phyloP scores from a whole-genome alignment of 2,113 vertebrate species.

The Chauna torquata region DNA sequence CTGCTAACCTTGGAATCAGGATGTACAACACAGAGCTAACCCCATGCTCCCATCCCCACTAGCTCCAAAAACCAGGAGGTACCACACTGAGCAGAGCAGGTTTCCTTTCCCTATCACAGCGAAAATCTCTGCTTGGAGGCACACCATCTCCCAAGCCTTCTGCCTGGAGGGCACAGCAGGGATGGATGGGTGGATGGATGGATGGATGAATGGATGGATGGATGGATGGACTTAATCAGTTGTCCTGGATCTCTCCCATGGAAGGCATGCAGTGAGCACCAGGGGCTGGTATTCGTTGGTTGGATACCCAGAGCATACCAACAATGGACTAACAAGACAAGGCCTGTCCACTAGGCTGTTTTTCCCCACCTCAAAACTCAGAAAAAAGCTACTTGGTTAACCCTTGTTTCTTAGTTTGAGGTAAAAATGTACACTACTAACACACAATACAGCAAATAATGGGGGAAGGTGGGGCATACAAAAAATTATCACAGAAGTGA shows the following conservation, averaged over 20 bases:
- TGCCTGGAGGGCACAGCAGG: background rate
- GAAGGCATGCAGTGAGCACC: background rate
- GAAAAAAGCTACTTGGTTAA: background rate
- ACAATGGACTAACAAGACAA: background rate
- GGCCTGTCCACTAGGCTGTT: background rate
- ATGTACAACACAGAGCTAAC: background rate
- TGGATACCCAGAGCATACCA: background rate
- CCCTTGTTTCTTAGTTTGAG: background rate
- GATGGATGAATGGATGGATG: background rate
- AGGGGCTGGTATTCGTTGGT: fast-evolving
- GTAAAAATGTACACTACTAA: background rate
- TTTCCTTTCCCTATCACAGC: background rate
- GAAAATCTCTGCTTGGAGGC: background rate
- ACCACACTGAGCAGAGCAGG: background rate
- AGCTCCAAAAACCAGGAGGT: background rate
- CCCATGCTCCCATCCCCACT: background rate
- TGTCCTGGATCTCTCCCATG: background rate
- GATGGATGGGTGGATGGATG: background rate
- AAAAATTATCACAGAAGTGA: background rate
- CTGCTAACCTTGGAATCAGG: background rate
- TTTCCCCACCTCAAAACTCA: background rate
- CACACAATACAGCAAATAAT: background rate
- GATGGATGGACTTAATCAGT: background rate
- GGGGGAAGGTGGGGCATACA: background rate
- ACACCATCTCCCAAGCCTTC: background rate